Evolutionary conservation across 2,888 invertebrate genomes (phyloP), one percentile per base, ranked within the genome.

Genomic region (Eristalis pertinax): DNA sequence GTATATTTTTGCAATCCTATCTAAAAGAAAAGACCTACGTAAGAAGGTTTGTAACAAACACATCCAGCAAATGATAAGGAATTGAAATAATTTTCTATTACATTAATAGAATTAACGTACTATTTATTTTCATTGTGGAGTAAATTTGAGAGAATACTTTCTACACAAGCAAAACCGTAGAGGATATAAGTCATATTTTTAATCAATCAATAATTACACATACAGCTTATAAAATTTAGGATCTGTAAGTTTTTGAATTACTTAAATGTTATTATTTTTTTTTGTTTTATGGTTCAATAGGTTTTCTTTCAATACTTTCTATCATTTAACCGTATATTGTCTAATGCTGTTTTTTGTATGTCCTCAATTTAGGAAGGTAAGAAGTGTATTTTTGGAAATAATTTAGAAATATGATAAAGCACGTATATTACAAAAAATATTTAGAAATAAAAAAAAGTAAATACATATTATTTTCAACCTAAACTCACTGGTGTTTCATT

Each of bases 51-150:
- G 43, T 15, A 19, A 43, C 43, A 50, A 50, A 50, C 50, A 50
- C 10, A 50, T 19, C 50, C 50, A 50, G 19, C 19, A 50, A 50
- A 19, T 7, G 43, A 50, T 50, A 50, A 50, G 50, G 50, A 50
- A 50, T 50, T 50, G 50, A 50, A 50, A 50, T 50, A 50, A 19
- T 74, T 67, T 87, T 87, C 87, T 87, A 87, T 87, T 87, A 87
- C 87, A 87, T 87, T 87, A 87, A 87, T 87, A 87, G 87, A 84
- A 87, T 87, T 80, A 87, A 64, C 38, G 72, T 24, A 43, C 35
- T 67, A 87, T 87, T 83, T 87, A 87, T 84, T 87, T 87, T 84
- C 76, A 69, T 68, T 10, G 38, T 13, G 38, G 13, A 13, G 38
- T 32, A 72, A 50, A 43, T 19, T 43, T 43, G 8, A 19, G 50